Conservation (phyloP, 2,113 vertebrate species). For the Nymphicus hollandicus region DNA sequence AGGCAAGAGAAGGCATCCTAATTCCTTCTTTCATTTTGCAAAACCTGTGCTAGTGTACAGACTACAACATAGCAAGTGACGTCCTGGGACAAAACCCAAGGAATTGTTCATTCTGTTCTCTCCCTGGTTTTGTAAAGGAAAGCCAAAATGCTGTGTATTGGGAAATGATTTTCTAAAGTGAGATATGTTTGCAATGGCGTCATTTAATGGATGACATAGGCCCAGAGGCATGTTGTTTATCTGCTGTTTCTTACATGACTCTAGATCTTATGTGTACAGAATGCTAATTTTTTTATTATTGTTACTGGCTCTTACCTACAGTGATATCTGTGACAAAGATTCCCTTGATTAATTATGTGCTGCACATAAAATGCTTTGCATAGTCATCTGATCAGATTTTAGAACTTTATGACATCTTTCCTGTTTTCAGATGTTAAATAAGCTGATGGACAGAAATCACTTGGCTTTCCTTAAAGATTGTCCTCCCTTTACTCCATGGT, state of each 20-base stretch:
- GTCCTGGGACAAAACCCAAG: neutral
- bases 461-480: neutral
- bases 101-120: neutral
- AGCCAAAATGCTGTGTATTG: neutral
- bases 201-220: neutral
- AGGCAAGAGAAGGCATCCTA: neutral
- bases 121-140: neutral
- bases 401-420: neutral
- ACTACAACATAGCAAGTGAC: neutral
- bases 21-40: neutral
- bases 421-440: neutral
- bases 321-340: neutral
- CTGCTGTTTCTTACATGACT: neutral
- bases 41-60: neutral
- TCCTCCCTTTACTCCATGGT: neutral
- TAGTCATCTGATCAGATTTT: neutral
- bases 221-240: neutral
- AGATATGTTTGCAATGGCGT: neutral
- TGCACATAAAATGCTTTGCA: neutral
- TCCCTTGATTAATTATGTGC: neutral
- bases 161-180: neutral
- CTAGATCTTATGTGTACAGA: neutral
- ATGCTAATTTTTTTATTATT: neutral
- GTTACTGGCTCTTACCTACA: neutral
- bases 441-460: neutral